Evolutionary conservation across 1,140 invertebrate genomes (phyloP).

Genomic region (Sarcophaga peregrina): DNA sequence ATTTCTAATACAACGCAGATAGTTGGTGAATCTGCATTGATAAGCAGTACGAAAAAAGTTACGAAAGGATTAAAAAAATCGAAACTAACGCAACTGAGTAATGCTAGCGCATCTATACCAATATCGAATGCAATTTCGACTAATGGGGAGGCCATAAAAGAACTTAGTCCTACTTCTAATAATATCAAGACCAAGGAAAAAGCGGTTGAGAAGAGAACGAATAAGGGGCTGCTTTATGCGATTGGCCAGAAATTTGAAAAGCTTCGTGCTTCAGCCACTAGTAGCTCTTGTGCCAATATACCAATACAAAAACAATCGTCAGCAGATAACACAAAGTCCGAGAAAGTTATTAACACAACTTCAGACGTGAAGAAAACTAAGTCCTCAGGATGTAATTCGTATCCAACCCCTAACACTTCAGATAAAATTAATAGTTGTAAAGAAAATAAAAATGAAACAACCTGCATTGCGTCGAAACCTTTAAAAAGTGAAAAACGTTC

Average conservation of each 20-base stretch:
- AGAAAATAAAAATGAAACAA: neutral
- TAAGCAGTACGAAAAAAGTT: slow-evolving; percentile 52
- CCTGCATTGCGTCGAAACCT: slow-evolving; percentile 48
- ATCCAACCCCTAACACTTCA: neutral
- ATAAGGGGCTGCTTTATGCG: slow-evolving; percentile 66
- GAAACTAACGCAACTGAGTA: slow-evolving; percentile 55
- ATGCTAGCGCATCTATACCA: slow-evolving; percentile 49
- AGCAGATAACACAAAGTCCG: slow-evolving; percentile 28
- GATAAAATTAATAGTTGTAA: neutral
- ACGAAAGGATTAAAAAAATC: slow-evolving; percentile 61
- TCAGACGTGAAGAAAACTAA: slow-evolving; percentile 53
- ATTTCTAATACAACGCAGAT: neutral
- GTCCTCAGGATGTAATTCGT: slow-evolving; percentile 44
- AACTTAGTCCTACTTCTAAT: slow-evolving; percentile 53
- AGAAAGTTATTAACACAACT: slow-evolving; percentile 46
- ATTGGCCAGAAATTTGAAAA: slow-evolving; percentile 78
- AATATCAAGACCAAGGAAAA: slow-evolving; percentile 53
- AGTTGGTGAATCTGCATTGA: slow-evolving; percentile 50
- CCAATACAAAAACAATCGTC: slow-evolving; percentile 41
- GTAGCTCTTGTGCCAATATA: slow-evolving; percentile 49
- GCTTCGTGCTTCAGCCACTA: slow-evolving; percentile 67
- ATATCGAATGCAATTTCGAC: slow-evolving; percentile 55
- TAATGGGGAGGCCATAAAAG: slow-evolving; percentile 56
- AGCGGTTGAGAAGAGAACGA: slow-evolving; percentile 61
- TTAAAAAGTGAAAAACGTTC: slow-evolving; percentile 63